Conservation (phyloP, 1,140 invertebrate genomes). For the Saccostrea echinata region DNA sequence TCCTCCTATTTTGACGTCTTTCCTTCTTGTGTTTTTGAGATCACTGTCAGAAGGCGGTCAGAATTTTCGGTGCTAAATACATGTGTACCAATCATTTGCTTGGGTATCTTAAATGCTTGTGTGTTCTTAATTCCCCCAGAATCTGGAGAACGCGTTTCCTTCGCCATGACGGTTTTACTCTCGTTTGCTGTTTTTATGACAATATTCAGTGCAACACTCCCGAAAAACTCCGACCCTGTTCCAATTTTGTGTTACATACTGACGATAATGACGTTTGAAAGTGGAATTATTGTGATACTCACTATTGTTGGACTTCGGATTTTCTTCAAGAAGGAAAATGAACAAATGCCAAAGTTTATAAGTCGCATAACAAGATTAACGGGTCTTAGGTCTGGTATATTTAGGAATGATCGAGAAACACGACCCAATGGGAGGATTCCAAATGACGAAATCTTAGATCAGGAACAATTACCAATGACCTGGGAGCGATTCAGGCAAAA, state of each 20-base stretch:
- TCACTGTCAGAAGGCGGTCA: conserved; percentile 38
- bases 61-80: conserved; percentile 46
- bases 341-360: conserved; percentile 22
- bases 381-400: background rate
- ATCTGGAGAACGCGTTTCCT: conserved; percentile 52
- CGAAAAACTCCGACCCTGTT: conserved; percentile 45
- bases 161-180: conserved; percentile 49
- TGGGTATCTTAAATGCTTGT: conserved; percentile 51
- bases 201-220: conserved; percentile 39
- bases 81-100: conserved; percentile 40
- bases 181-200: conserved; percentile 57
- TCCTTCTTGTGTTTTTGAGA: conserved; percentile 10
- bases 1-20: conserved; percentile 18
- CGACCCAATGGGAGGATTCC: background rate
- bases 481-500: background rate
- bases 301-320: conserved; percentile 39
- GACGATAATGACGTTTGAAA: conserved; percentile 30
- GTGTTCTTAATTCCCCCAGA: conserved; percentile 54
- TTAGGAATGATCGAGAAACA: background rate
- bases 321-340: conserved; percentile 5
- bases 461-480: background rate
- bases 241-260: conserved; percentile 41
- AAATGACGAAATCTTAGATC: background rate
- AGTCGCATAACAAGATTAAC: background rate
- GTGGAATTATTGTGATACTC: conserved; percentile 42